Conservation (phyloP, 2,888 invertebrate species). For the Leptopilina drosophilae region DNA sequence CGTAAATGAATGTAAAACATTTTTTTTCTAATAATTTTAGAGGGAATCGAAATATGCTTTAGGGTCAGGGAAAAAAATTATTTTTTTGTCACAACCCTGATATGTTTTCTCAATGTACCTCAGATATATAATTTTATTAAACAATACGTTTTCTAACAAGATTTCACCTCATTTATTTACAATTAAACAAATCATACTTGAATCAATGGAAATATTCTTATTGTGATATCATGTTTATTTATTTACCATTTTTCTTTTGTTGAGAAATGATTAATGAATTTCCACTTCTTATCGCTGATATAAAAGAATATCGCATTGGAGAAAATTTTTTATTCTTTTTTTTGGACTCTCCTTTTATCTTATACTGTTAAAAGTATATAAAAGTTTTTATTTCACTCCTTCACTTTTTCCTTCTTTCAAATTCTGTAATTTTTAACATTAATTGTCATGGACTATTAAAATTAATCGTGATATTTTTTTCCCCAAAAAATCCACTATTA, state of each 20-base stretch:
- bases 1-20: no score
- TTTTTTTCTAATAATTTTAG: no score
- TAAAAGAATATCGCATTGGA: slow-evolving; percentile 1
- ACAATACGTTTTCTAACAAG: no score
- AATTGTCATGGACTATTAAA: background rate
- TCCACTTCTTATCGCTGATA: background rate
- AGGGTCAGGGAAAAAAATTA: no score
- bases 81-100: no score
- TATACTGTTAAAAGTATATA: background rate
- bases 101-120: no score
- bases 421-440: background rate
- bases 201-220: slow-evolving; percentile 18
- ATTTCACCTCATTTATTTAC: slow-evolving; percentile 1
- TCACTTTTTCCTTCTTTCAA: background rate
- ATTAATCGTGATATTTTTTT: background rate
- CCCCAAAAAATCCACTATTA: background rate
- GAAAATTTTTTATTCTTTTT: background rate
- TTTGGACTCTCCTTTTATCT: background rate
- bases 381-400: background rate
- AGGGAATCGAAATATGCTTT: no score
- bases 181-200: background rate
- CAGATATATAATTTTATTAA: background rate
- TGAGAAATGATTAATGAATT: slow-evolving; percentile 21
- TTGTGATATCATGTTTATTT: slow-evolving; percentile 3
- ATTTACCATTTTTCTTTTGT: background rate